Conservation (phyloP, 2,888 invertebrate genomes). For the Epistrophe grossulariae region DNA sequence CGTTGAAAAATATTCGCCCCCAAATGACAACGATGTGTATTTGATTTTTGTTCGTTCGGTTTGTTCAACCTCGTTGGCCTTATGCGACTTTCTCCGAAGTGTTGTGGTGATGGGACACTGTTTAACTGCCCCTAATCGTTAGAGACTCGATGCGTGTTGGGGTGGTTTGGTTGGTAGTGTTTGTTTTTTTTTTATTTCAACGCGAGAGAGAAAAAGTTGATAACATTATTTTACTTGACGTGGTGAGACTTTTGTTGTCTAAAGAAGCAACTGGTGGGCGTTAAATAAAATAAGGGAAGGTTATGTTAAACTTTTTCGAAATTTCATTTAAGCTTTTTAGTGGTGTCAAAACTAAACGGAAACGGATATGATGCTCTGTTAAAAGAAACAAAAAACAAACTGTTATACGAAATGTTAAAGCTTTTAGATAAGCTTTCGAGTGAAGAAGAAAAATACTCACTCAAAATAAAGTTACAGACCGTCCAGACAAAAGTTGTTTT, state of each 20-base stretch:
- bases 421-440: neutral
- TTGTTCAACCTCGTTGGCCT: constrained; percentile 53
- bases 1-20: constrained; percentile 56
- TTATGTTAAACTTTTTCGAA: constrained; percentile 21
- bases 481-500: too few species aligned
- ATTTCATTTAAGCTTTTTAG: neutral
- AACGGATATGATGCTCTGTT: neutral
- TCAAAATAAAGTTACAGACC: too few species aligned
- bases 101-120: constrained; percentile 49
- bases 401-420: constrained; percentile 10
- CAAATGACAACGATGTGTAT: constrained; percentile 22
- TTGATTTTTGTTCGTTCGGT: constrained; percentile 26
- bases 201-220: constrained; percentile 11
- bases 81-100: constrained; percentile 51
- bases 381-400: neutral
- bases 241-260: constrained; percentile 52
- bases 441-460: neutral
- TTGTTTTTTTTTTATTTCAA: neutral
- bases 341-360: neutral
- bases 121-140: constrained; percentile 49
- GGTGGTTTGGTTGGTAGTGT: constrained; percentile 23
- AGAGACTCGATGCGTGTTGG: constrained; percentile 60
- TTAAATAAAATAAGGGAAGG: constrained; percentile 27
- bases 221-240: neutral
- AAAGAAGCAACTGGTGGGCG: constrained; percentile 64